phyloP scores from a whole-genome alignment of 1,140 invertebrate genomes.

The Drosophila erecta region DNA sequence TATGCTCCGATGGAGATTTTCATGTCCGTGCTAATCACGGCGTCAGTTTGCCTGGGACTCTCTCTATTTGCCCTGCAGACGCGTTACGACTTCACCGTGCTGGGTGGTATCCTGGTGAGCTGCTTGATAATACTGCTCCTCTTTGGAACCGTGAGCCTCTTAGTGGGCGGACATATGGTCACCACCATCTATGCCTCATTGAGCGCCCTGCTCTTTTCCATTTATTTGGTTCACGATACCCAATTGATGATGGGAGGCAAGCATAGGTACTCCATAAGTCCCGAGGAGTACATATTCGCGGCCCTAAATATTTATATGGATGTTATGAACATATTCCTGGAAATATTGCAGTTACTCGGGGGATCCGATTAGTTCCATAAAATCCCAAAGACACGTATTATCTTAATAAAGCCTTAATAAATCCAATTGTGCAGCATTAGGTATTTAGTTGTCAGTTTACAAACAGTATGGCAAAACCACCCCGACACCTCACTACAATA shows the following conservation, averaged over 20 bases:
- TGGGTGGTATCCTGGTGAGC: constrained; percentile 92
- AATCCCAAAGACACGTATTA: too few relatives aligned
- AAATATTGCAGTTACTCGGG: constrained; percentile 88
- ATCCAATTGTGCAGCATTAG: too few relatives aligned
- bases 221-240: constrained; percentile 92
- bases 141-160: constrained; percentile 91
- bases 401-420: too few relatives aligned
- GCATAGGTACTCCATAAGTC: constrained; percentile 52
- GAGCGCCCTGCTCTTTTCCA: constrained; percentile 91
- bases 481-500: too few relatives aligned
- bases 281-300: constrained; percentile 68
- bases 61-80: constrained; percentile 97
- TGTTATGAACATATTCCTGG: constrained; percentile 91
- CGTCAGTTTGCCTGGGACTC: constrained; percentile 91
- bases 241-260: constrained; percentile 95
- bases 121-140: constrained; percentile 90
- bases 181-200: constrained; percentile 91
- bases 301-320: constrained; percentile 58
- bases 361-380: too few relatives aligned
- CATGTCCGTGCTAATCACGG: constrained; percentile 91
- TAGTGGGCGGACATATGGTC: constrained; percentile 87
- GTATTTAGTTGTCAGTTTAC: too few relatives aligned
- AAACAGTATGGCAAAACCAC: too few relatives aligned
- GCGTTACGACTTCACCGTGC: constrained; percentile 94
- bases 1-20: constrained; percentile 86